Evolutionary conservation across 2,113 vertebrate genomes (phyloP).

Genomic region (Tetraodon nigroviridis): DNA sequence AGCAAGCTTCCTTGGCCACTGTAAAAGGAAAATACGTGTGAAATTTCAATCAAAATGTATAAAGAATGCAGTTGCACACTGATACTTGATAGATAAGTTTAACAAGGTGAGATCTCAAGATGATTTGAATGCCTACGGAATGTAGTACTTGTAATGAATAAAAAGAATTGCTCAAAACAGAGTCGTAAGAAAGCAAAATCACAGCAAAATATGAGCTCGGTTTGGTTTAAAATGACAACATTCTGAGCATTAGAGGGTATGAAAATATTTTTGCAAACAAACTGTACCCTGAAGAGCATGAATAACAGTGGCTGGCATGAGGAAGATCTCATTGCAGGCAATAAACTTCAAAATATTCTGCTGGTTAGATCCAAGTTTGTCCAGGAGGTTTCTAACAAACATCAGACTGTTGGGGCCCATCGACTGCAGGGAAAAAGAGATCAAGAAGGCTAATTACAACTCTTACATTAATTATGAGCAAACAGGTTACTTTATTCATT

Average conservation of each 20-base stretch:
- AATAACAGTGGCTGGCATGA: constrained; percentile 98
- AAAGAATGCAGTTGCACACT: too few relatives aligned
- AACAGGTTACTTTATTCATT: neutral
- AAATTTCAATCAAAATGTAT: neutral
- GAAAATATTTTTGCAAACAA: neutral
- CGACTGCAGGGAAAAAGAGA: constrained; percentile 70
- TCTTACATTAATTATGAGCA: too few relatives aligned
- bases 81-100: too few relatives aligned
- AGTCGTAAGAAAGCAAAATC: neutral
- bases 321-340: constrained; percentile 97
- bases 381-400: constrained; percentile 86
- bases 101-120: too few relatives aligned
- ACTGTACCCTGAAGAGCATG: constrained; percentile 94
- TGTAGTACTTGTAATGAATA: too few relatives aligned
- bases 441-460: neutral
- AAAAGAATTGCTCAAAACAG: neutral
- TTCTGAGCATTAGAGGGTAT: too few relatives aligned
- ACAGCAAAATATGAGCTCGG: too few relatives aligned
- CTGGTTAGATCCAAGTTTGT: constrained; percentile 91
- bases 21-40: constrained; percentile 23
- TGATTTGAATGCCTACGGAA: too few relatives aligned
- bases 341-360: constrained; percentile 98
- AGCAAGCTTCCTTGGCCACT: constrained; percentile 96
- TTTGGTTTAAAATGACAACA: too few relatives aligned
- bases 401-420: constrained; percentile 85